phyloP scores from a whole-genome alignment of 2,113 vertebrate species.

The Puffinus mauretanicus region DNA sequence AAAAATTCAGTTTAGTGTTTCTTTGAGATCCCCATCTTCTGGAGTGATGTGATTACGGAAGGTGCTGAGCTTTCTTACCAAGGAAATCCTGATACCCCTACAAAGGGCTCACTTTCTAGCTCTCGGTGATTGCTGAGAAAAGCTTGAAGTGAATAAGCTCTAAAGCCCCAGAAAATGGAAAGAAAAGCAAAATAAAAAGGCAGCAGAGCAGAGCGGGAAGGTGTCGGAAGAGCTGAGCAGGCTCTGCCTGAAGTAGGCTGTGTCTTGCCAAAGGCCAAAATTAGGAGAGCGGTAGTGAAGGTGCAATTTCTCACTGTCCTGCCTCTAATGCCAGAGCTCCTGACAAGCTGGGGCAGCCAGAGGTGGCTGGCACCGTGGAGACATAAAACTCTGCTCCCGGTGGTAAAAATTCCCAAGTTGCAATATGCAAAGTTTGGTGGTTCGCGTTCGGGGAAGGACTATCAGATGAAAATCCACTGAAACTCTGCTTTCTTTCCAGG shows the following conservation, averaged over 20 bases:
- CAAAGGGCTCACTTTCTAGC: neutral
- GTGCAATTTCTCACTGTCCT: neutral
- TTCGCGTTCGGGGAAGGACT: rapidly evolving
- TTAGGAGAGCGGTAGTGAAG: neutral
- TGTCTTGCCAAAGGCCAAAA: neutral
- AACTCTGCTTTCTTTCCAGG: neutral
- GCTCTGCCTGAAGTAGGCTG: neutral
- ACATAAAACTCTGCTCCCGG: neutral
- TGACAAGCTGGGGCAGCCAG: neutral
- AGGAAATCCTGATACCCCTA: neutral
- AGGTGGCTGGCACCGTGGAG: neutral
- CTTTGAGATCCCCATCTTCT: neutral
- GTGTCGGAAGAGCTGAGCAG: neutral
- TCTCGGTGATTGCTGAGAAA: neutral
- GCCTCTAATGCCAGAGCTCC: neutral
- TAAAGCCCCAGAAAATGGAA: neutral
- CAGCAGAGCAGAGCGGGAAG: neutral
- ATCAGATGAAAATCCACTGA: neutral
- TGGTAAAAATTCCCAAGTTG: neutral
- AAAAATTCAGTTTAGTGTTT: neutral
- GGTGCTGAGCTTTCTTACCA: neutral
- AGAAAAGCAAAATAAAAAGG: neutral
- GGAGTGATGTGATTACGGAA: neutral
- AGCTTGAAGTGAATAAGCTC: neutral
- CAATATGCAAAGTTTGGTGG: no score